phyloP scores from a whole-genome alignment of 2,797 vertebrate genomes.

The Darevskia mixta region DNA sequence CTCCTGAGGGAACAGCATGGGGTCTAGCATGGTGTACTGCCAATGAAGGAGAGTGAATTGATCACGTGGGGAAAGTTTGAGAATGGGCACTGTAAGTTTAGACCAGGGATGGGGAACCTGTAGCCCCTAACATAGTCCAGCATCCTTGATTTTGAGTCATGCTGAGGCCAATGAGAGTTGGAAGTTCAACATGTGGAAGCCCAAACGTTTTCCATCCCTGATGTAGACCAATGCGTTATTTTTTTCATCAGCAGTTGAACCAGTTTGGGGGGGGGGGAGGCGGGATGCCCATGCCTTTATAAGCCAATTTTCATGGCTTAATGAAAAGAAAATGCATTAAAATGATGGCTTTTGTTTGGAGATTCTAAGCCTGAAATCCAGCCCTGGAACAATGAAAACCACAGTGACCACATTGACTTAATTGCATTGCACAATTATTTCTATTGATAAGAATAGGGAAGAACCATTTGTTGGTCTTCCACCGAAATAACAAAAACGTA shows the following conservation, averaged over 20 bases:
- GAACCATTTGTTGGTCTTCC: neutral
- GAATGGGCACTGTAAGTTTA: neutral
- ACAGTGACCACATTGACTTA: slow-evolving; percentile 40
- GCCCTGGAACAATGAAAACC: slow-evolving; percentile 41
- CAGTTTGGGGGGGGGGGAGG: neutral
- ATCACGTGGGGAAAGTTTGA: neutral
- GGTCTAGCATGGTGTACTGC: neutral
- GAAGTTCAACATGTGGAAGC: too few species aligned
- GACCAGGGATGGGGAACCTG: neutral
- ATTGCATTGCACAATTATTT: slow-evolving; percentile 44
- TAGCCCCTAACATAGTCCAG: neutral
- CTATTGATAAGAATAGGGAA: slow-evolving; percentile 39
- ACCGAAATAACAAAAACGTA: neutral
- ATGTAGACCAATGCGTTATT: too few species aligned
- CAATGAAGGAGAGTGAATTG: neutral
- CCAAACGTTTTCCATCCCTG: too few species aligned
- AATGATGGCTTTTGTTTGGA: neutral
- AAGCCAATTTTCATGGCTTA: neutral
- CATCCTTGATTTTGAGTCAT: neutral
- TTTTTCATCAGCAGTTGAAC: neutral
- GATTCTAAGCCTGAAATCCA: slow-evolving; percentile 20
- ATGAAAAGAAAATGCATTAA: neutral
- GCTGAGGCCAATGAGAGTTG: too few species aligned
- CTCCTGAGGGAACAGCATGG: neutral
- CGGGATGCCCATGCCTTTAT: neutral